Percentiles rank a stretch among this genome's conserved stretches.
These are phyloP conservation scores for Hoplostethus mediterraneus DNA, from an alignment of 2,797 vertebrate genomes.

Conservation along the genomic window DNA sequence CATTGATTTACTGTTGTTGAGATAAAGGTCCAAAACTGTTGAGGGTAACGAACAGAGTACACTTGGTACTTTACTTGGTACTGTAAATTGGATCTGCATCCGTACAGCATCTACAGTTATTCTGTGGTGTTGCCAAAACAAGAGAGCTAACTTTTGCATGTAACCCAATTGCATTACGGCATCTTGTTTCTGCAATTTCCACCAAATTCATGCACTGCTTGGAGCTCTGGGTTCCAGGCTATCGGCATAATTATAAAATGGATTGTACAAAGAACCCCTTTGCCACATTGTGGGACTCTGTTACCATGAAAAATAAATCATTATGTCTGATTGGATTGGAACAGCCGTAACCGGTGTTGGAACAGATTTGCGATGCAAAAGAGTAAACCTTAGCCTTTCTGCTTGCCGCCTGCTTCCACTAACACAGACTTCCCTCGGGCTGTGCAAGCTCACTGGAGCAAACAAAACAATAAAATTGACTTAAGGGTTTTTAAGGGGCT, in stretches of 20 bases:
- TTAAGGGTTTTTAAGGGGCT: conserved; percentile 40
- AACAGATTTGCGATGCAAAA: conserved; percentile 35
- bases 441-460: conserved; percentile 51
- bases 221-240: conserved; percentile 40
- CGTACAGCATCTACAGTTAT: background rate
- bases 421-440: conserved; percentile 43
- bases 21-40: background rate
- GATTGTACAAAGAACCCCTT: conserved; percentile 22
- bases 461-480: conserved; percentile 74
- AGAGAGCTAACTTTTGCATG: background rate
- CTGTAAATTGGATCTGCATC: background rate
- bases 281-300: conserved; percentile 41
- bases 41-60: conserved; percentile 4
- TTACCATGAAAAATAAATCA: conserved; percentile 44
- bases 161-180: background rate
- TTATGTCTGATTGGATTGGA: conserved; percentile 41
- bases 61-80: background rate
- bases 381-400: conserved; percentile 23
- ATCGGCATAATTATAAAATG: conserved; percentile 50
- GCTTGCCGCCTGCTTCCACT: conserved; percentile 32
- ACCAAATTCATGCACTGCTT: conserved; percentile 29
- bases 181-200: conserved; percentile 46
- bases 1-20: background rate
- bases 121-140: background rate
- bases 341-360: conserved; percentile 41